Percentiles rank a stretch among this genome's conserved stretches.
Evolutionary conservation across 2,113 vertebrate species (phyloP).

Genomic region (Abramis brama): DNA sequence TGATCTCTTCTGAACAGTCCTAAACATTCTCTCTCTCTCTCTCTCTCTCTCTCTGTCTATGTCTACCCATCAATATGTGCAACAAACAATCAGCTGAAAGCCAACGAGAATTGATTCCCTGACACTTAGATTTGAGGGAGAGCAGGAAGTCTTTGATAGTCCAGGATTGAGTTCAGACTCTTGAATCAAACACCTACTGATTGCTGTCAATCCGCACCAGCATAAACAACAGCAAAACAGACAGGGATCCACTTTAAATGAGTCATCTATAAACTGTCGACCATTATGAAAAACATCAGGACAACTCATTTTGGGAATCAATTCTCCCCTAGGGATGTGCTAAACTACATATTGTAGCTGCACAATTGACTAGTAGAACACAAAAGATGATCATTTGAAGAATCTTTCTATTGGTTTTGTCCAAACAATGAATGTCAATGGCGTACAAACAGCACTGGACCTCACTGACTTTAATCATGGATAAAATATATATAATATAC

Average conservation of each 20-base stretch:
- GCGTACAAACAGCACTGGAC: background rate
- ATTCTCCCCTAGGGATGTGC: background rate
- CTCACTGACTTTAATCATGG: background rate
- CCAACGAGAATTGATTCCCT: slow-evolving; percentile 43
- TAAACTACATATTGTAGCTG: background rate
- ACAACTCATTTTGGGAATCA: background rate
- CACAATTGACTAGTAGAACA: background rate
- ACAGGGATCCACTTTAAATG: background rate
- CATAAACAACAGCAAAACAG: slow-evolving; percentile 23
- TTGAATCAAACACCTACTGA: slow-evolving; percentile 33
- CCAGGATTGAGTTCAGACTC: slow-evolving; percentile 10
- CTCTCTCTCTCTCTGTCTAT: background rate
- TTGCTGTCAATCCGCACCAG: slow-evolving; percentile 11
- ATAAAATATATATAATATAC: background rate
- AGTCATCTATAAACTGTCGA: background rate
- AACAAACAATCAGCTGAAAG: slow-evolving; percentile 44
- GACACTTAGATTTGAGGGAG: slow-evolving; percentile 28
- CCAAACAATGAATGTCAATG: background rate
- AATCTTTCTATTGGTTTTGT: background rate
- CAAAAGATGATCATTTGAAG: background rate
- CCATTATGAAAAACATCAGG: background rate
- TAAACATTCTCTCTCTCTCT: slow-evolving; percentile 12
- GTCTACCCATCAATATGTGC: slow-evolving; percentile 25
- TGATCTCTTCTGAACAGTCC: slow-evolving; percentile 1
- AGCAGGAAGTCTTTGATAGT: slow-evolving; percentile 34